Conservation (phyloP, 2,888 invertebrate species). For the Subacronicta megacephala region DNA sequence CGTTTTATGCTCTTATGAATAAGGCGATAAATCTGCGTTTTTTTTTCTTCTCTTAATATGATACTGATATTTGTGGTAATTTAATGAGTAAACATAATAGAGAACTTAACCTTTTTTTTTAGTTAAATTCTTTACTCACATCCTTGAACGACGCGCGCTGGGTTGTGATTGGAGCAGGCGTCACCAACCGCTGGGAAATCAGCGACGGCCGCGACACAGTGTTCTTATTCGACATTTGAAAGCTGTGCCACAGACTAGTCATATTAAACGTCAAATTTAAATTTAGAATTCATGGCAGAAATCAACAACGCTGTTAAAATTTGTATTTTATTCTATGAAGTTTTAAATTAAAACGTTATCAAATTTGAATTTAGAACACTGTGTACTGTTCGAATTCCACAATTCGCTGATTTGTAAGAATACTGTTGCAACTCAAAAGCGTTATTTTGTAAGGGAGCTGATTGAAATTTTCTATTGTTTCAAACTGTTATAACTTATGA, state of each 20-base stretch:
- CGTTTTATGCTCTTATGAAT: no score
- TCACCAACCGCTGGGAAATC: conserved; percentile 82
- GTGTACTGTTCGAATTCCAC: not conserved
- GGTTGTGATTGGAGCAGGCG: conserved; percentile 75
- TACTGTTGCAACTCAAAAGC: no score
- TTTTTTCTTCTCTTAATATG: not conserved
- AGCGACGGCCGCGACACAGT: conserved; percentile 64
- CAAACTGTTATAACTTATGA: no score
- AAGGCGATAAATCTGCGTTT: no score
- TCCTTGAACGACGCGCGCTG: conserved; percentile 22
- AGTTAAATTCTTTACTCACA: conserved; percentile 4
- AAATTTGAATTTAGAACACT: no score
- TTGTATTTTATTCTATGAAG: no score
- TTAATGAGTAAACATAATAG: no score
- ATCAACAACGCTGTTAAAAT: not conserved
- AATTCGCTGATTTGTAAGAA: no score
- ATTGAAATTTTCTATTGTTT: no score
- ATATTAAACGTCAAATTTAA: conserved; percentile 6
- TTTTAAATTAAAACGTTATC: no score
- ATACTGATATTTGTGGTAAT: no score
- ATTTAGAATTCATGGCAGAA: not conserved
- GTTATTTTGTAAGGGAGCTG: no score
- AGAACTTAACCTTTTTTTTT: not conserved
- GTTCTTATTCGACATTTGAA: conserved; percentile 56
- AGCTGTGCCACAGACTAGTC: conserved; percentile 49